Conservation (phyloP, 2,888 invertebrate genomes). For the Labia minor region DNA sequence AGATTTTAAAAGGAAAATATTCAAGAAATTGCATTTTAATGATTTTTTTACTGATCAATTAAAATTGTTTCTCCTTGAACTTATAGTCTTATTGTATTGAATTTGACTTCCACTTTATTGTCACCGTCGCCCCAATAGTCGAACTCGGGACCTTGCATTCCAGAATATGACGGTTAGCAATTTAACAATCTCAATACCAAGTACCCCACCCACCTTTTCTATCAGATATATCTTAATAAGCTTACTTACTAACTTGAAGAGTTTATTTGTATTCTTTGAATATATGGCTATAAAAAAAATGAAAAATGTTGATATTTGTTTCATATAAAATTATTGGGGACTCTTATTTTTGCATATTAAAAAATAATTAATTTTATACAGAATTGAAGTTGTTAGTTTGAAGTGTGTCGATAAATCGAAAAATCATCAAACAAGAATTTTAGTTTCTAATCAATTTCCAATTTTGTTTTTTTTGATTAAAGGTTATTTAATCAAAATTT, state of each 20-base stretch:
- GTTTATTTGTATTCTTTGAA: background rate
- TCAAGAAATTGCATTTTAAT: background rate
- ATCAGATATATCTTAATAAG: background rate
- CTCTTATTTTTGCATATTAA: too few relatives aligned
- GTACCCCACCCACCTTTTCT: slow-evolving; percentile 2
- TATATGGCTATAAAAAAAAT: background rate
- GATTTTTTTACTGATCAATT: background rate
- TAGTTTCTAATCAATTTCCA: too few relatives aligned
- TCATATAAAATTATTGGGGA: too few relatives aligned
- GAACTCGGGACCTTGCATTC: slow-evolving; percentile 2
- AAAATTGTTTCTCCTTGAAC: background rate
- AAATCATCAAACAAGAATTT: too few relatives aligned
- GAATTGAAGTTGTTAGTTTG: too few relatives aligned
- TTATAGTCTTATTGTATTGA: background rate
- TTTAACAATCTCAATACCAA: background rate
- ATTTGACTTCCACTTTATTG: slow-evolving; percentile 1
- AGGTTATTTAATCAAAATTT: too few relatives aligned
- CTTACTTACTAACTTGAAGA: background rate
- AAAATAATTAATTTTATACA: too few relatives aligned
- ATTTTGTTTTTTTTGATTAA: too few relatives aligned
- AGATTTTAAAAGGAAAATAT: too few relatives aligned
- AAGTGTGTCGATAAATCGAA: too few relatives aligned
- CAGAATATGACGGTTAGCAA: background rate
- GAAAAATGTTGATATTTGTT: too few relatives aligned
- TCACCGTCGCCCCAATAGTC: slow-evolving; percentile 1